These are phyloP conservation scores for Reticulitermes lucifugus DNA, from an alignment of 2,888 invertebrate species.

Conservation along the genomic window DNA sequence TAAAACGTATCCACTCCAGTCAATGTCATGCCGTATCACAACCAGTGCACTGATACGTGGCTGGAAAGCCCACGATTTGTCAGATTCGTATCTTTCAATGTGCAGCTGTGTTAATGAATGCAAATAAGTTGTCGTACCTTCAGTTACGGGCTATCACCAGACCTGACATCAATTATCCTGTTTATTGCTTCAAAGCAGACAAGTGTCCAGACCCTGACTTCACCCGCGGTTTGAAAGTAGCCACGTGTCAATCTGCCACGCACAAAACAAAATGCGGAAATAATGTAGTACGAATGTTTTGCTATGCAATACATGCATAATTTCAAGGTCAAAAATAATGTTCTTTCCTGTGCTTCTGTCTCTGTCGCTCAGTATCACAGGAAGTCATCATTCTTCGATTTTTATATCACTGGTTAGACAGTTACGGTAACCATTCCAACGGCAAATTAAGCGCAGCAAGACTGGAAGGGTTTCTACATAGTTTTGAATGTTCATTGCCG, in stretches of 20 bases:
- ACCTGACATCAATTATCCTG: neutral
- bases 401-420: neutral
- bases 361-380: neutral
- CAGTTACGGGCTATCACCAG: neutral
- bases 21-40: too few relatives aligned
- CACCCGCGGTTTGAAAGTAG: neutral
- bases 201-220: neutral
- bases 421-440: neutral
- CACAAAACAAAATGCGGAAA: constrained; percentile 12
- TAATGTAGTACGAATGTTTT: neutral
- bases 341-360: neutral
- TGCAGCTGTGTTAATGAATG: neutral
- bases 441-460: neutral
- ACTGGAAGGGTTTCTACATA: too few relatives aligned
- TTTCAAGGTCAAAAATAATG: neutral
- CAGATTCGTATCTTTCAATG: too few relatives aligned
- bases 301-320: neutral
- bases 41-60: too few relatives aligned
- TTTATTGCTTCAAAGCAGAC: neutral
- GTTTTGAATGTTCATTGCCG: too few relatives aligned
- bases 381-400: neutral
- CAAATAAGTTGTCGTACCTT: neutral
- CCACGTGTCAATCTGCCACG: neutral
- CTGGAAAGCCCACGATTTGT: too few relatives aligned
- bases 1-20: too few relatives aligned